Evolutionary conservation across 30 jellyfish, hydroid and myxozoan species (phyloP).

Genomic region (Rhopilema esculentum): DNA sequence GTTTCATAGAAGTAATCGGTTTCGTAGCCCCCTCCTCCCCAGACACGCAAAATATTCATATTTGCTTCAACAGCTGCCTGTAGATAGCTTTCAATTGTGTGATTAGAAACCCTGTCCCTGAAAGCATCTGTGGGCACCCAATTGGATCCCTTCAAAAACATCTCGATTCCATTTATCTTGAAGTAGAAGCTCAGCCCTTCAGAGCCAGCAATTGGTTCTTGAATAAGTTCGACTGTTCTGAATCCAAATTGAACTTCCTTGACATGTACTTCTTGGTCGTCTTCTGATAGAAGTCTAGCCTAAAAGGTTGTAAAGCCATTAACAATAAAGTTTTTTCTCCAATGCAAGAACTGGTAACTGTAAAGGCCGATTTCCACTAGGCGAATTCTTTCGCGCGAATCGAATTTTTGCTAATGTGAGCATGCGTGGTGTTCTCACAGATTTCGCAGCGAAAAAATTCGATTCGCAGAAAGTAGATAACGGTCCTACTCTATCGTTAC

Average conservation of each 20-base stretch:
- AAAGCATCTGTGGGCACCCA: constrained; percentile 95
- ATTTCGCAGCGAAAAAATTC: too few species aligned
- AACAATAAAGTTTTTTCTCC: background rate
- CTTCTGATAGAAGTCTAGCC: background rate
- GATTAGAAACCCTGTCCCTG: constrained; percentile 73
- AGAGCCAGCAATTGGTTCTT: constrained; percentile 80
- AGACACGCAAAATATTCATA: constrained; percentile 89
- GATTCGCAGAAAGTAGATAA: too few species aligned
- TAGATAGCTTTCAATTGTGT: constrained; percentile 30
- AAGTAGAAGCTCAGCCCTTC: constrained; percentile 86
- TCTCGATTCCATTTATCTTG: constrained; percentile 72
- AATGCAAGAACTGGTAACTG: too few species aligned
- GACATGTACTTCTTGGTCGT: background rate
- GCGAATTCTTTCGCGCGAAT: too few species aligned
- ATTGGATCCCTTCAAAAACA: constrained; percentile 91
- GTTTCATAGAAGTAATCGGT: constrained; percentile 72
- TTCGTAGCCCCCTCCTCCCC: constrained; percentile 98
- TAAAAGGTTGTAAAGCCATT: constrained; percentile 8
- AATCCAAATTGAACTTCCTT: constrained; percentile 71
- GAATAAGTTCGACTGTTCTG: constrained; percentile 89
- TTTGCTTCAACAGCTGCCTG: constrained; percentile 77
- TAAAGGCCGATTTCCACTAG: too few species aligned
- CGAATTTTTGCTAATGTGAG: too few species aligned
- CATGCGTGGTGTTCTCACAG: too few species aligned
- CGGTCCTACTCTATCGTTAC: too few species aligned